Evolutionary conservation across 2,797 vertebrate genomes (phyloP), one percentile per base, ranked within the genome.

Genomic region (Simalia tracyae): DNA sequence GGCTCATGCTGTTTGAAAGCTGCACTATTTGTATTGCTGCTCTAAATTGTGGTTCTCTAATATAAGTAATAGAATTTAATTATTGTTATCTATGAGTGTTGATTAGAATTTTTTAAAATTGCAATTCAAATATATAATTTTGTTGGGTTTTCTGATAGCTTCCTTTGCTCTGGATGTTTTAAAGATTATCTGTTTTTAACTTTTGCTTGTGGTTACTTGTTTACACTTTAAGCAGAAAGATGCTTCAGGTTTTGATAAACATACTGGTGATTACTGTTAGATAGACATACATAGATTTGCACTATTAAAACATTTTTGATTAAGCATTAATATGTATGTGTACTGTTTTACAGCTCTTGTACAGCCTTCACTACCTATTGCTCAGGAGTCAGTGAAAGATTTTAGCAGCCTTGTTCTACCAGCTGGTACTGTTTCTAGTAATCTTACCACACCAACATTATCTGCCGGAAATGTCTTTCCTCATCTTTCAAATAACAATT

Each of bases 371-470:
- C 96, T 99, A 94, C 96, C 98, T 72, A 97, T 98, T 94, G 92
- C 97, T 95, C 98, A 99, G 96, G 99, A 99, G n/a, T 96, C 97
- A 3, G 97, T 98, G 94, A 99, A 99, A 96, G 98, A 99, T 64
- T 99, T 98, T 93, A 96, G 97, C 88, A 95, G 97, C 85, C 98
- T 99, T 96, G 98, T 99, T 93, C 98, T 99, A 92, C 98, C 98
- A 50, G 97, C 98, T 89, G 98, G 98, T 94, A 96, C 98, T 92
- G 96, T 98, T 92, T 95, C 96, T 91, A 96, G 97, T 91, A 97
- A 91, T 94, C 96, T 98, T 86, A 96, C 95, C 86, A 93, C 97
- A 95, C 90, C 97, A 87, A 72, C 98, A 0, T 97, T 99, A 87
- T 98, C 98, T 42, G 97, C 98, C 91, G 98, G 98, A 97, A 97